Evolutionary conservation across 2,113 vertebrate species (phyloP).

Genomic region (Lampris megalopsis): DNA sequence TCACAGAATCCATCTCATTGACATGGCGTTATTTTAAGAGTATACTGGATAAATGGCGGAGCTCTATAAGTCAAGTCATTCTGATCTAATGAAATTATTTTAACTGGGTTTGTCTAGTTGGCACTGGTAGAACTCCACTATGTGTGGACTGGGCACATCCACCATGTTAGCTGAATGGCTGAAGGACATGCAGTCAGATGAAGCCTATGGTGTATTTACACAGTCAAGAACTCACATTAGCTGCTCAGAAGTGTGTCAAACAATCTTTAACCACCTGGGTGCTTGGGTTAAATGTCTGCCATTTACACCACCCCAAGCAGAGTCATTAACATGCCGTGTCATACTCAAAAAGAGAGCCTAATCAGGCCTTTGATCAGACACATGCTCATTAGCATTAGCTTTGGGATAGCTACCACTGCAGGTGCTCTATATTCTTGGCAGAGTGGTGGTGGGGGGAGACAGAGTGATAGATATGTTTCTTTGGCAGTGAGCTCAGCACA

Average conservation of each 20-base stretch:
- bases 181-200: slow-evolving; percentile 62
- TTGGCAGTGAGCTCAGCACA: slow-evolving; percentile 50
- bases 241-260: slow-evolving; percentile 39
- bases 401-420: slow-evolving; percentile 61
- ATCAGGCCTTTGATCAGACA: slow-evolving; percentile 64
- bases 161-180: slow-evolving; percentile 45
- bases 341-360: slow-evolving; percentile 50
- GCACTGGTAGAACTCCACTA: slow-evolving; percentile 25
- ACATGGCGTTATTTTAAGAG: neutral
- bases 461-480: slow-evolving; percentile 51
- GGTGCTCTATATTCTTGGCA: slow-evolving; percentile 72
- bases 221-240: slow-evolving; percentile 33
- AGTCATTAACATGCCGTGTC: slow-evolving; percentile 63
- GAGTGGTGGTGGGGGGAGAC: slow-evolving; percentile 48
- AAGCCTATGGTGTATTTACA: slow-evolving; percentile 63
- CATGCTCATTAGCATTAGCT: slow-evolving; percentile 70
- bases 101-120: slow-evolving; percentile 37
- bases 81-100: slow-evolving; percentile 34
- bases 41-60: slow-evolving; percentile 22
- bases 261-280: slow-evolving; percentile 35
- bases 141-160: slow-evolving; percentile 23
- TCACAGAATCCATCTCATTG: neutral
- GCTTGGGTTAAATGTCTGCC: slow-evolving; percentile 13
- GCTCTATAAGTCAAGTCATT: slow-evolving; percentile 5
- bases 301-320: slow-evolving; percentile 35